Conservation (phyloP, 2,888 invertebrate species). For the Pammene fasciana region DNA sequence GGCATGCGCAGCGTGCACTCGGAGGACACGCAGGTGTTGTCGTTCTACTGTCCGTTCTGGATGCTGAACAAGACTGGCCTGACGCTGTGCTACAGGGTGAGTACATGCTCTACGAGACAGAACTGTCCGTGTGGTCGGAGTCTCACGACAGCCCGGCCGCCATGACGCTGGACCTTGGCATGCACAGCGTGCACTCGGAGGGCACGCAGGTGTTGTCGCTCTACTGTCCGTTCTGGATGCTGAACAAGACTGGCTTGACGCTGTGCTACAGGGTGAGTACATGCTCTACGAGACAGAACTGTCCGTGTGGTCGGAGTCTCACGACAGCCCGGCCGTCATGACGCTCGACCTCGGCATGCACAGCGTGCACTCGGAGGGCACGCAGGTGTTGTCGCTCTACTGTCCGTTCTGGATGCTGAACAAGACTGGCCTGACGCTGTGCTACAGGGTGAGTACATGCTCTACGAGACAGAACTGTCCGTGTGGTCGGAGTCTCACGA, state of each 20-base stretch:
- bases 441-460: conserved; percentile 95
- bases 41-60: conserved; percentile 98
- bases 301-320: too few species aligned
- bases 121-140: too few species aligned
- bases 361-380: conserved; percentile 45
- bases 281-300: too few species aligned
- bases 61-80: conserved; percentile 98
- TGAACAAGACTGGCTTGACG: conserved; percentile 96
- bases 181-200: too few species aligned
- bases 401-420: conserved; percentile 99
- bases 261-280: conserved; percentile 92
- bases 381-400: conserved; percentile 90
- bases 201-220: conserved; percentile 87
- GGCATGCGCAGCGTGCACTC: conserved; percentile 90
- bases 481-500: conserved; percentile 80
- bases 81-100: conserved; percentile 93
- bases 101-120: conserved; percentile 59
- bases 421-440: conserved; percentile 91
- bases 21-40: conserved; percentile 89
- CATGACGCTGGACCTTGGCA: too few species aligned
- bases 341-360: too few species aligned
- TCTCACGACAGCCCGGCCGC: conserved; percentile 81
- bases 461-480: too few species aligned
- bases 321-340: conserved; percentile 81
- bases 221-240: conserved; percentile 99